Base-by-base conservation (phyloP, 2,797 vertebrate genomes). In the Loriculus beryllinus region DNA sequence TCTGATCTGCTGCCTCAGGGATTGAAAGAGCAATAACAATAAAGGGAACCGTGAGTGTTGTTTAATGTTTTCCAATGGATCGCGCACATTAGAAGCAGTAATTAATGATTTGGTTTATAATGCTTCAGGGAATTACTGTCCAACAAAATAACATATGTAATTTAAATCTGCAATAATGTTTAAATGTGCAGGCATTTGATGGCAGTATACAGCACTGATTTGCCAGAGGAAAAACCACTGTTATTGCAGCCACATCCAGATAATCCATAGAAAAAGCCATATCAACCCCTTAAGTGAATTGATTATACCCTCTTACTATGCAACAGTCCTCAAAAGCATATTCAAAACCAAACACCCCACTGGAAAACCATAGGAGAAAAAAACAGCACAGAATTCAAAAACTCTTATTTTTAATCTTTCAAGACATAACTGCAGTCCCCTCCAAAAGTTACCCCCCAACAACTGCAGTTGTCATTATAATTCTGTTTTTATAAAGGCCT, bases 71-170 rank as follows among this genome's bases (percentile, higher is more conserved):
- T 97, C 90, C 95, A 91, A 86, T 95, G 96, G 93, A 92, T 96
- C 12, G 2, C 52, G 62, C 84, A 93, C 92, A 96, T 96, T 96
- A 48, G 15, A 78, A 95, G 82, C 40, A 85, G 96, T 97, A 97
- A 98, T 97, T 97, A 98, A 97, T 97, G 95, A 92, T 97, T 96
- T 96, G 92, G 91, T 96, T 97, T 96, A 97, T 93, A 95, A 94
- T 77, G 95, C 97, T 96, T 93, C 18, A 6, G 97, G 95, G 96
- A 97, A 88, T 97, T 92, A 92, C 87, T 96, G 96, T 90, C 96
- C 96, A 81, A 95, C 86, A 96, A 96, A 97, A 97, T 97, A 96
- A 97, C 82, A 70, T 76, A 92, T 94, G 94, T 84, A 96, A 97
- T 97, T 97, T 97, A 96, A 96, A 96, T 96, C 91, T 90, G 91